Percentiles rank a stretch among this genome's conserved stretches.
Evolutionary conservation across 2,888 invertebrate species (phyloP).

Genomic region (Leptinotarsa tumamoca): DNA sequence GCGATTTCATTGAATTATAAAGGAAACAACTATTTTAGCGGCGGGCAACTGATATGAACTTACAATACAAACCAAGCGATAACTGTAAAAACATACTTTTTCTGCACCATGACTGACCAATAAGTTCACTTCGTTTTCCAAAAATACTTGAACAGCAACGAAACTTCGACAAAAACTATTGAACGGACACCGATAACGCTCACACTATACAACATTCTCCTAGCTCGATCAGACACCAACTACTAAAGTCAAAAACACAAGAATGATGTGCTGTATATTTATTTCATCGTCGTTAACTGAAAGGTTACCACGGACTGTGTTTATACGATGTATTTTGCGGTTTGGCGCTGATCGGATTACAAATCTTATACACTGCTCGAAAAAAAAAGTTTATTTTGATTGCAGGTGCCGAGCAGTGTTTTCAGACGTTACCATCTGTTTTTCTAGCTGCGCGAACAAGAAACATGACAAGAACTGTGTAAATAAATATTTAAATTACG

Average conservation of each 20-base stretch:
- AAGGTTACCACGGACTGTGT: constrained; percentile 30
- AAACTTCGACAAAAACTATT: constrained; percentile 4
- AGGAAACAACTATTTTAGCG: not conserved
- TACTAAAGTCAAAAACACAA: constrained; percentile 15
- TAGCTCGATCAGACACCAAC: constrained; percentile 12
- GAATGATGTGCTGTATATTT: constrained; percentile 28
- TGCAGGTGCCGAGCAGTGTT: constrained; percentile 9
- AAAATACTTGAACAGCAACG: constrained; percentile 7
- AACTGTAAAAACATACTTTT: constrained; percentile 34
- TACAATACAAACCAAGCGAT: not conserved
- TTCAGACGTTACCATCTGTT: not conserved
- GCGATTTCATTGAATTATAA: not conserved
- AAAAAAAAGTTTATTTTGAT: constrained; percentile 13
- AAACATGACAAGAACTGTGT: not conserved
- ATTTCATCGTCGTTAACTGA: constrained; percentile 35
- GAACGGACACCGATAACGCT: constrained; percentile 1
- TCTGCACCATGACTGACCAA: constrained; percentile 32
- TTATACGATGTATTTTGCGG: constrained; percentile 26
- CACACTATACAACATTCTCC: constrained; percentile 16
- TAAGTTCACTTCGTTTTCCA: constrained; percentile 11
- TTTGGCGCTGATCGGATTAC: constrained; percentile 28
- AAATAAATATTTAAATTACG: not conserved
- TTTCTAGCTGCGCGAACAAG: not conserved
- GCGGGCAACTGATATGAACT: not conserved
- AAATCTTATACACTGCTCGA: constrained; percentile 28